Evolutionary conservation across 2,888 invertebrate species (phyloP).

Genomic region (Acronicta leporina): DNA sequence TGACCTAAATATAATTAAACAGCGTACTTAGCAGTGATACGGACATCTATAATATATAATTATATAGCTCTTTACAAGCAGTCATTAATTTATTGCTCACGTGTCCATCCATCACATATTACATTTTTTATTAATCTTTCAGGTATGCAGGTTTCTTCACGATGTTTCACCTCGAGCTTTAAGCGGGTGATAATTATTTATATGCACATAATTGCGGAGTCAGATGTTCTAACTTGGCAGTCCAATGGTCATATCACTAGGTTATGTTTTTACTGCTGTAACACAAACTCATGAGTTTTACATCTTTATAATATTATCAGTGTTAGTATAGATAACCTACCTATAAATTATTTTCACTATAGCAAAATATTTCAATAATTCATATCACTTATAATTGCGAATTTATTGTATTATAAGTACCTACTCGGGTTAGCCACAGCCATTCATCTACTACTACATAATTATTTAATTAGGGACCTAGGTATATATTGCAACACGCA

Average conservation of each 20-base stretch:
- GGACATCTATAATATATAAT: conserved; percentile 21
- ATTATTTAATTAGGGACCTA: neutral
- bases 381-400: conserved; percentile 42
- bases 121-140: no score
- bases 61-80: conserved; percentile 9
- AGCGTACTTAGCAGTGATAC: conserved; percentile 5
- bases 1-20: neutral
- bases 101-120: no score
- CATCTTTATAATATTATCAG: no score
- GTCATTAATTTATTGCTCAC: conserved; percentile 13
- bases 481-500: neutral
- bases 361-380: conserved; percentile 57
- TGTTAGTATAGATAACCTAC: conserved; percentile 4
- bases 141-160: no score
- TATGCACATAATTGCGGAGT: no score
- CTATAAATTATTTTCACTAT: conserved; percentile 30
- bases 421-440: conserved; percentile 38
- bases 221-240: no score
- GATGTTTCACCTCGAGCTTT: no score
- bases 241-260: no score
- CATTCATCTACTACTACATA: conserved; percentile 27
- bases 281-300: no score
- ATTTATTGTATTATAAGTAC: conserved; percentile 19
- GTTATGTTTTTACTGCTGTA: no score
- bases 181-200: no score